Percentiles rank a stretch among this genome's conserved stretches.
These are phyloP conservation scores for Danio kyathit DNA, from an alignment of 2,797 vertebrate species.

Conservation along the genomic window DNA sequence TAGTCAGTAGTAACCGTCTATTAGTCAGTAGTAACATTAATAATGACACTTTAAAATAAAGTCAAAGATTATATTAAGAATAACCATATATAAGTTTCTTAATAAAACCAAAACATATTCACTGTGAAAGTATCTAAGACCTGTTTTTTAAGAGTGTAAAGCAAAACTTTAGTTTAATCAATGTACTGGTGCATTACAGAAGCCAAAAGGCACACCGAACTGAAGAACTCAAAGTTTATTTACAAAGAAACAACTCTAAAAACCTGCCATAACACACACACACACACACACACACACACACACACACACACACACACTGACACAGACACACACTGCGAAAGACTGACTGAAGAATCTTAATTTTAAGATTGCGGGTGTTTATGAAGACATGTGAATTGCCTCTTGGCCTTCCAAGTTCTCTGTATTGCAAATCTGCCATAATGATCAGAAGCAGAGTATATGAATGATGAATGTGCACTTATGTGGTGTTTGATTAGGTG, in stretches of 20 bases:
- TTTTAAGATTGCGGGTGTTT: background rate
- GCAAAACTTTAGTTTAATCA: background rate
- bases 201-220: background rate
- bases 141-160: too few species aligned
- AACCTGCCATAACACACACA: background rate
- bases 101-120: too few species aligned
- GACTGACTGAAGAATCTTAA: background rate
- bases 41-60: too few species aligned
- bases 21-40: too few species aligned
- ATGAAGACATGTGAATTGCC: background rate
- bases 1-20: too few species aligned
- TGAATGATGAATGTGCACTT: background rate
- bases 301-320: too few species aligned
- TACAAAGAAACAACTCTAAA: slow-evolving; percentile 59
- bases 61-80: too few species aligned
- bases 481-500: background rate
- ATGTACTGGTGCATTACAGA: background rate
- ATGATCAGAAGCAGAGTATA: background rate
- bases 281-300: too few species aligned
- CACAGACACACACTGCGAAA: background rate
- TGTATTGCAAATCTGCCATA: background rate
- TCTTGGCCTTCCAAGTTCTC: background rate
- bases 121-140: too few species aligned
- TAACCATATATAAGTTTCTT: too few species aligned
- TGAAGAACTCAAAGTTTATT: too few species aligned